A percentile compares a stretch with the other conserved stretches of the same genome.
These are phyloP conservation scores for Homarus americanus DNA, from an alignment of 1,140 invertebrate species.

Conservation along the genomic window DNA sequence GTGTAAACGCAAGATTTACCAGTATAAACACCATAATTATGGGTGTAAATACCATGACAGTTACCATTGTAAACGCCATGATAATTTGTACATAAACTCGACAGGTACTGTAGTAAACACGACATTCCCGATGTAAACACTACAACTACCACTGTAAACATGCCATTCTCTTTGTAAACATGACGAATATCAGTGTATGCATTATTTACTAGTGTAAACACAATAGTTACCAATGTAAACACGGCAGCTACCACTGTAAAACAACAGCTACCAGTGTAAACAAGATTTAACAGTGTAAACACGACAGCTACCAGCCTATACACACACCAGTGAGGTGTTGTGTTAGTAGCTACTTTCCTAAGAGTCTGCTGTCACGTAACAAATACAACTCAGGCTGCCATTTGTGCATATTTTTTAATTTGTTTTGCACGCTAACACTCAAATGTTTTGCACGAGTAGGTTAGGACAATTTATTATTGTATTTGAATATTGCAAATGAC, in stretches of 20 bases:
- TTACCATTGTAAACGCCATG: neutral
- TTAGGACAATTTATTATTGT: neutral
- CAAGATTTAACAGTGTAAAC: no score
- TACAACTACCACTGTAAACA: neutral
- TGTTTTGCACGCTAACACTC: constrained; percentile 29
- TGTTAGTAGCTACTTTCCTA: neutral
- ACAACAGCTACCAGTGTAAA: neutral
- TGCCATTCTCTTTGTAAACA: no score
- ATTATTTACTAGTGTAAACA: neutral
- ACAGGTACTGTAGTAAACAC: neutral
- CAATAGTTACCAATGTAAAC: neutral
- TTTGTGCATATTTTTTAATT: constrained; percentile 2
- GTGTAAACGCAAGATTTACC: neutral
- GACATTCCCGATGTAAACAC: neutral
- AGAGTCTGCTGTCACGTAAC: neutral
- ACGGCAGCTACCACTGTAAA: neutral
- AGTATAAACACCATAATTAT: neutral
- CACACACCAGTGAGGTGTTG: neutral
- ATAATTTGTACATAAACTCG: neutral
- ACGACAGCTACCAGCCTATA: neutral
- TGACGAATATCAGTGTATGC: neutral
- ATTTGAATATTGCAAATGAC: constrained; percentile 20
- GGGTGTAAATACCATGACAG: neutral
- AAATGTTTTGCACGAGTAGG: constrained; percentile 25
- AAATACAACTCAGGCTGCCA: constrained; percentile 17